Base-by-base conservation (phyloP, 2,888 invertebrate species). In the Pyrgus malvae region DNA sequence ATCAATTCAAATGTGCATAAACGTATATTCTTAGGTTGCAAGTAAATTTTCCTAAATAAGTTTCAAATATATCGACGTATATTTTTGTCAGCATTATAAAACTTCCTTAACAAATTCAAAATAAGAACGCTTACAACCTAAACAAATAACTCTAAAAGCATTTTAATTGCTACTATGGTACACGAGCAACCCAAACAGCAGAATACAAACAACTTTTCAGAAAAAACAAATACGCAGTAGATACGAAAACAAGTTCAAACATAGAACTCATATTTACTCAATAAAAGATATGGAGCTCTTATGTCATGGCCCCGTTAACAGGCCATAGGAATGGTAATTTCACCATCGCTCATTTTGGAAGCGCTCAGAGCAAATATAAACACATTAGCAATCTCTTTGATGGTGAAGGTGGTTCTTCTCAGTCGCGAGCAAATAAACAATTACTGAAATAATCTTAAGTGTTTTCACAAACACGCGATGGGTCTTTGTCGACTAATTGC, bases 341-440 rank as follows among this genome's bases (percentile, higher is more conserved):
- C 45, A 38, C 45, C 53, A 53, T 53, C 53, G 54, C 56, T 54
- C 60, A 56, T 48, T 51, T 56, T 48, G 46, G 50, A 27, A 61
- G 60, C 53, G 37, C 29, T 29, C 3, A 21, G 65, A 60, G 69
- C 68, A 76, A 82, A 84, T 74, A 76, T 64, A 74, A 80, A 78
- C 75, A 77, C 82, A 82, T 83, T 82, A 82, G 74, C 67, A 49
- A 61, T 46, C 58, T 50, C 63, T 68, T 75, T 81, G 80, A 80
- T 77, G 76, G 74, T 53, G 61, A 83, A 82, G 77, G 81, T 83
- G 85, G 78, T 61, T 67, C 69, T 60, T 64, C 63, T 85, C 83
- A 67, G 53, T 16, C 59, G 70, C 56, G 73, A 64, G 72, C 72
- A 81, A 83, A 83, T 68, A 85, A 81, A 82, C 79, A 78, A 65